Evolutionary conservation across 2,888 invertebrate species (phyloP).

Genomic region (Mycalesis mineus): DNA sequence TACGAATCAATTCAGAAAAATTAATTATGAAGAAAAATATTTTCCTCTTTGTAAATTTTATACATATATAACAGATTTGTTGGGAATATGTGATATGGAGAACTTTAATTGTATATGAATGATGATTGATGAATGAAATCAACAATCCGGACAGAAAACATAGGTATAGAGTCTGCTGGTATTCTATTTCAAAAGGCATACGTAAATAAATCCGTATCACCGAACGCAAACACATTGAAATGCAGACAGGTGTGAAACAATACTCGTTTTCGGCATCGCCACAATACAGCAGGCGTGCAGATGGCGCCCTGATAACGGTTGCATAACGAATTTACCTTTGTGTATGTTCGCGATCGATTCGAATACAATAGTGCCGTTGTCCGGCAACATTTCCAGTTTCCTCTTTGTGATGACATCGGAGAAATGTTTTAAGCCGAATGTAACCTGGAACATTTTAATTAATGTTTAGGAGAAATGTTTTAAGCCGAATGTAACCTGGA

Average conservation of each 20-base stretch:
- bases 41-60: too few relatives aligned
- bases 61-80: too few relatives aligned
- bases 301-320: conserved; percentile 19
- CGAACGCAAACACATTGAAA: conserved; percentile 3
- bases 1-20: too few relatives aligned
- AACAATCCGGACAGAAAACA: too few relatives aligned
- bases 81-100: too few relatives aligned
- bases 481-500: conserved; percentile 76
- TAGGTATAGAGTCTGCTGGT: too few relatives aligned
- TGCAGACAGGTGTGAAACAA: conserved; percentile 14
- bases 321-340: conserved; percentile 68
- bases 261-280: conserved; percentile 11
- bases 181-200: too few relatives aligned
- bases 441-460: conserved; percentile 48
- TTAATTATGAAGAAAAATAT: too few relatives aligned
- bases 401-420: conserved; percentile 94
- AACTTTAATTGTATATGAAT: too few relatives aligned
- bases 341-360: conserved; percentile 94
- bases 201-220: neutral
- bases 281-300: conserved; percentile 17
- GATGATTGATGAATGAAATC: too few relatives aligned
- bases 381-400: conserved; percentile 94
- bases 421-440: conserved; percentile 87
- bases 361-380: conserved; percentile 94
- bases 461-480: conserved; percentile 84